A percentile compares a stretch with the other conserved stretches of the same genome.
Conservation (phyloP, 1,140 invertebrate species). For the Fopius arisanus region DNA sequence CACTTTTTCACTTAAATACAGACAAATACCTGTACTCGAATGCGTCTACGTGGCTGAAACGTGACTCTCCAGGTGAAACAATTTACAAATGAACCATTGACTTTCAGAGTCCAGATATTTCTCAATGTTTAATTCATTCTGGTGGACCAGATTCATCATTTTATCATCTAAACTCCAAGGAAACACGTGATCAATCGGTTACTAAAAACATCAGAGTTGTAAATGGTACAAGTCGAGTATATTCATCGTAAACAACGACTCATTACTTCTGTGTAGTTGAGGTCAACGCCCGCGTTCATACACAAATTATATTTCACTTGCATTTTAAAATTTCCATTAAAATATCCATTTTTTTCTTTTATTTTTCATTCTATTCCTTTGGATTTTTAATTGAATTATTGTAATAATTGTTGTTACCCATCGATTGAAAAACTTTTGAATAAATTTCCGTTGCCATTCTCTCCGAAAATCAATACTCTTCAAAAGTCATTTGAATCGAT, state of each 20-base stretch:
- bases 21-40: not conserved
- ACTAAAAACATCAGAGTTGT: not conserved
- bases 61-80: slow-evolving; percentile 15
- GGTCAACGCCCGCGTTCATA: too few species aligned
- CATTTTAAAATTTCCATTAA: too few species aligned
- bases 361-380: too few species aligned
- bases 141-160: not conserved
- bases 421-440: too few species aligned
- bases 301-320: too few species aligned
- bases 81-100: not conserved
- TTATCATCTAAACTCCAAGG: not conserved
- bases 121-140: not conserved
- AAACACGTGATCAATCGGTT: not conserved
- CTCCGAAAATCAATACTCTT: too few species aligned
- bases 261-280: not conserved
- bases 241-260: not conserved
- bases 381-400: too few species aligned
- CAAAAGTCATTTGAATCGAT: too few species aligned
- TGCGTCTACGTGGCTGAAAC: slow-evolving; percentile 5
- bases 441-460: too few species aligned
- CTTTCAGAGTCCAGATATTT: not conserved
- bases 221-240: not conserved
- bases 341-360: too few species aligned
- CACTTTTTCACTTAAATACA: not conserved
- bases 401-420: too few species aligned